Evolutionary conservation across 2,797 vertebrate species (phyloP).

Genomic region (Sebastes ruberrimus): DNA sequence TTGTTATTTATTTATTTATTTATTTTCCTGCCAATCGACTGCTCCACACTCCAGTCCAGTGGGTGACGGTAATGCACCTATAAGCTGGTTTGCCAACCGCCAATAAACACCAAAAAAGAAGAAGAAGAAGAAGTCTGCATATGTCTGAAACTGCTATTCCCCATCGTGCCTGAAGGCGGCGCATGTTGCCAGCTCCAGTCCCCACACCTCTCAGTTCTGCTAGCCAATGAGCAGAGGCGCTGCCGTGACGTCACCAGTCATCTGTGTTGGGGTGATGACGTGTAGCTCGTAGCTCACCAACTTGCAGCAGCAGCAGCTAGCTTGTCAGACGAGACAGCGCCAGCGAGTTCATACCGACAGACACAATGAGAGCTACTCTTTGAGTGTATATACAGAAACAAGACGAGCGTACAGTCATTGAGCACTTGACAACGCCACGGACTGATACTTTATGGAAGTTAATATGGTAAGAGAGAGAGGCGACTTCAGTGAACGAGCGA

Average conservation of each 20-base stretch:
- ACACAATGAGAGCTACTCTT: neutral
- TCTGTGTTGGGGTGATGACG: constrained; percentile 73
- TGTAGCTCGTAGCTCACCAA: constrained; percentile 75
- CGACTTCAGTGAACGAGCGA: constrained; percentile 16
- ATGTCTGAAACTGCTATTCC: neutral
- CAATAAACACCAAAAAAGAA: too few species aligned
- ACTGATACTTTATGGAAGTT: constrained; percentile 3
- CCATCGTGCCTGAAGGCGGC: neutral
- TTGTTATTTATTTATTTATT: too few species aligned
- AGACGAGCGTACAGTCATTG: neutral
- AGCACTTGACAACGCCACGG: neutral
- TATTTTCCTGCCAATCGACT: too few species aligned
- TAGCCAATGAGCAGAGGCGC: constrained; percentile 57
- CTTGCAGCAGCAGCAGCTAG: constrained; percentile 47
- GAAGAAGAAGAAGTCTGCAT: neutral
- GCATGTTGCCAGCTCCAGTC: neutral
- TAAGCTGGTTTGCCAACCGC: too few species aligned
- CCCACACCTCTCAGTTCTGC: neutral
- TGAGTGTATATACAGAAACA: neutral
- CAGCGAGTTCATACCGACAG: neutral
- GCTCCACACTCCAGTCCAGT: too few species aligned
- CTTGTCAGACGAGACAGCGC: constrained; percentile 25
- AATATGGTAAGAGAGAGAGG: constrained; percentile 57
- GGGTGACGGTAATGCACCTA: too few species aligned
- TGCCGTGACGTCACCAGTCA: constrained; percentile 60